Percentiles rank a stretch among this genome's conserved stretches.
phyloP scores from a whole-genome alignment of 1,140 invertebrate species.

The Acyrthosiphon pisum region DNA sequence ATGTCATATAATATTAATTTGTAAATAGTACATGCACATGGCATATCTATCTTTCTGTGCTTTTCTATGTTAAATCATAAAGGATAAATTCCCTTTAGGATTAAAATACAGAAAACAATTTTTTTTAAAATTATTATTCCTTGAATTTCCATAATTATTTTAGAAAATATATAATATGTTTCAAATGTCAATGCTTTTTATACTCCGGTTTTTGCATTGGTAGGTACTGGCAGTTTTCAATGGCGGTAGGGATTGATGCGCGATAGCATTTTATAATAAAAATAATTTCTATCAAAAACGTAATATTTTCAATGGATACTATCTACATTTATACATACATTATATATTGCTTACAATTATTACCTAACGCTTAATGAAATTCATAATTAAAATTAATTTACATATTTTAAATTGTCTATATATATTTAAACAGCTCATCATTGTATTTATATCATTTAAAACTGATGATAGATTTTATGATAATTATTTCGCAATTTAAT shows the following conservation, averaged over 20 bases:
- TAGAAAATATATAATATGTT: not conserved
- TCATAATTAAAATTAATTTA: not conserved
- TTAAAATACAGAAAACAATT: not conserved
- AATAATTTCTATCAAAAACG: not conserved
- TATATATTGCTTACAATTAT: not conserved
- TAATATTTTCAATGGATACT: not conserved
- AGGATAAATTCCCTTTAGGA: not conserved
- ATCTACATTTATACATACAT: not conserved
- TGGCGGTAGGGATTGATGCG: not conserved
- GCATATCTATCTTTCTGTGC: not conserved
- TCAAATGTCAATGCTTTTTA: not conserved
- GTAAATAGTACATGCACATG: not conserved
- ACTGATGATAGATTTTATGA: not conserved
- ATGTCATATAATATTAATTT: slow-evolving; percentile 10
- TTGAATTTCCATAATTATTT: not conserved
- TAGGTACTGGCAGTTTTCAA: not conserved
- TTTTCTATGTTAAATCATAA: not conserved
- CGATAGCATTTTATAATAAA: not conserved
- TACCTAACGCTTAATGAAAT: not conserved
- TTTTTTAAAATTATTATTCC: not conserved
- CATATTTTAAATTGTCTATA: not conserved
- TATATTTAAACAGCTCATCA: too few species aligned
- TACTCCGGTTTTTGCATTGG: not conserved
- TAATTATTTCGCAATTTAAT: not conserved
- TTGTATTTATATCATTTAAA: too few species aligned